Evolutionary conservation across 2,113 vertebrate genomes (phyloP).

Genomic region (Patagioenas fasciata): DNA sequence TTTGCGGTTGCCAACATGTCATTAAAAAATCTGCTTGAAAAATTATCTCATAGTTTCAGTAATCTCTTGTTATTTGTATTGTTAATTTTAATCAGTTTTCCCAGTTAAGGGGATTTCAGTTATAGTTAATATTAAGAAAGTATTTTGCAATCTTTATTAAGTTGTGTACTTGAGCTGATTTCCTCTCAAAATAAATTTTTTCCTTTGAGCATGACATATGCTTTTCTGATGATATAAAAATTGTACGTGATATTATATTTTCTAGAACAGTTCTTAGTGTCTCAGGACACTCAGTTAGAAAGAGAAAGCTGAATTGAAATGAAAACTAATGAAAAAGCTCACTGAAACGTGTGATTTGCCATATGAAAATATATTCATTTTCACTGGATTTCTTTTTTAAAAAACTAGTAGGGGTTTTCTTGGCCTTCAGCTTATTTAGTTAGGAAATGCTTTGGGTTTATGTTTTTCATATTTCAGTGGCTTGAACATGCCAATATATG

Average conservation of each 20-base stretch:
- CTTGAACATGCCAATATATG: background rate
- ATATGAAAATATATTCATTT: background rate
- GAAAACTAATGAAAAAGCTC: background rate
- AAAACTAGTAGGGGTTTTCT: background rate
- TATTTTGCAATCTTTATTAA: background rate
- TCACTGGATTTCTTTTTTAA: background rate
- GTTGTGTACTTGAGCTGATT: background rate
- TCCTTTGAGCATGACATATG: fast-evolving
- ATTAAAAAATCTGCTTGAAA: background rate
- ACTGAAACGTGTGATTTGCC: background rate
- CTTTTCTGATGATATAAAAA: background rate
- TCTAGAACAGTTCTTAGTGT: background rate
- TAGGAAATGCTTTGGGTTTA: background rate
- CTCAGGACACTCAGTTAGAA: background rate
- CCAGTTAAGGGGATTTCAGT: background rate
- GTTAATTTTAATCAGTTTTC: background rate
- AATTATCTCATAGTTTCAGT: background rate
- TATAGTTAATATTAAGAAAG: background rate
- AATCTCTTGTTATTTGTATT: background rate
- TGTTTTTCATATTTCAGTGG: background rate
- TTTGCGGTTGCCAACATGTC: background rate
- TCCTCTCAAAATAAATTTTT: background rate
- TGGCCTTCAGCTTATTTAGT: background rate
- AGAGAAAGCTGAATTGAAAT: background rate
- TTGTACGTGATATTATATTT: background rate